Evolutionary conservation across 2,888 invertebrate genomes (phyloP), one percentile per base, ranked within the genome.

Genomic region (Lycocerus yunnanus): DNA sequence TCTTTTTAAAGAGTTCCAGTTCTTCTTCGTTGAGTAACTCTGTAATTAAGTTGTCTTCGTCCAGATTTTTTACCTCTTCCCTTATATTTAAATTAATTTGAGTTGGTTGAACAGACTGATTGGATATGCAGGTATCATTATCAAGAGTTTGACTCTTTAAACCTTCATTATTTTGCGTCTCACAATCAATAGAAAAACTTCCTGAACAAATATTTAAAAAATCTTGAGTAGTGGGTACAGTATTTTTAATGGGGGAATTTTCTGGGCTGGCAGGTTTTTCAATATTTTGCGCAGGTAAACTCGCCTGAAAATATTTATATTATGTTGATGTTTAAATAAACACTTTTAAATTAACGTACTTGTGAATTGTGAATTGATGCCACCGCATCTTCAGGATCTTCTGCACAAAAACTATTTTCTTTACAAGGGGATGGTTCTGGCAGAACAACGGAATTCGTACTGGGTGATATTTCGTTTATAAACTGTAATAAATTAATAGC

Each of bases 1-100:
- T 84, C 70, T 82, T 83, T 76, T 84, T 85, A 77, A 84, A 84
- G 16, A 81, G 80, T 69, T 82, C 84, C 76, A 85, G 75, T 77
- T 86, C 86, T 73, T 85, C 84, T 78, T 85, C 84, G 65, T 84
- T 83, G 13, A 84, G 74, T 58, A 84, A 79, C 78, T 86, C 84
- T 2, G 84, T 85, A 66, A 87, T 86, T 20, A 85, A 79, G 72
- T 82, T 73, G 73, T 84, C 85, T 60, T 85, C 81, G 20, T 85
- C 84, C 0, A 84, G 71, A 15, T 76, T 80, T 27, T 79, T 80
- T 18, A 79, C 77, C 78, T 82, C 81, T 11, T 77, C 68, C 21
- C 68, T 73, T 13, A 15, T 10, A 27, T 71, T 59, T 15, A 68
- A 67, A 71, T 58, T 65, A 20, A 9, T 13, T 63, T 63, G 61